Percentiles rank a stretch among this genome's conserved stretches.
Evolutionary conservation across 2,113 vertebrate species (phyloP).

Genomic region (Ranitomeya imitator): DNA sequence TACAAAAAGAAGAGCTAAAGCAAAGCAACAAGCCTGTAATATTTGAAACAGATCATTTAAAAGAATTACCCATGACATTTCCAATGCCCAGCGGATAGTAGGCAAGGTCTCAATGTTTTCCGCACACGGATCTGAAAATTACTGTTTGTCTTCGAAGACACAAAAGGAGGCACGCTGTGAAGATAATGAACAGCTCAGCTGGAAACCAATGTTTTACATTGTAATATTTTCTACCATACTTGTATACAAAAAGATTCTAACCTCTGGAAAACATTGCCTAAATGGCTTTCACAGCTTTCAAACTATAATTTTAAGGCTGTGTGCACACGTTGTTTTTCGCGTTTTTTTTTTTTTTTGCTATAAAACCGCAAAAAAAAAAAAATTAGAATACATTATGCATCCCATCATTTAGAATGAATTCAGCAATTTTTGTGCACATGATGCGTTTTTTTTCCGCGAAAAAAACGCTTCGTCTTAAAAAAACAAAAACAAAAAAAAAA

Average conservation of each 20-base stretch:
- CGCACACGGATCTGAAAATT: conserved; percentile 20
- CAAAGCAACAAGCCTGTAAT: not conserved
- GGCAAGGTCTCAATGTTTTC: not conserved
- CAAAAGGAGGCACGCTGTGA: conserved; percentile 33
- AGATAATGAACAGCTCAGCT: conserved; percentile 41
- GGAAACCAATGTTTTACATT: conserved; percentile 22
- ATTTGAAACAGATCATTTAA: conserved; percentile 23
- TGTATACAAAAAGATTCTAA: not conserved
- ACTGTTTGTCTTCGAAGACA: conserved; percentile 29
- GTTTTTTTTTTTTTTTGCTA: too few relatives aligned
- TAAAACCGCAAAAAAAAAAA: too few relatives aligned
- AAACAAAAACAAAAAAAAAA: too few relatives aligned
- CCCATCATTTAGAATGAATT: too few relatives aligned
- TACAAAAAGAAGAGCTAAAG: not conserved
- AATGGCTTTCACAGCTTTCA: not conserved
- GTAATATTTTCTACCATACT: conserved; percentile 35
- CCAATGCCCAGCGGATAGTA: not conserved
- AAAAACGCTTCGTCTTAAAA: too few relatives aligned
- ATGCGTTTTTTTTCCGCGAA: too few relatives aligned
- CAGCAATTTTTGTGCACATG: too few relatives aligned
- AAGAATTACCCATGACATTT: conserved; percentile 21
- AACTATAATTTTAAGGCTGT: not conserved
- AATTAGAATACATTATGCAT: too few relatives aligned
- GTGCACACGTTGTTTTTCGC: too few relatives aligned
- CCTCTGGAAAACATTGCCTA: not conserved